Evolutionary conservation across 2,888 invertebrate genomes (phyloP).

Genomic region (Napeogenes sylphis): DNA sequence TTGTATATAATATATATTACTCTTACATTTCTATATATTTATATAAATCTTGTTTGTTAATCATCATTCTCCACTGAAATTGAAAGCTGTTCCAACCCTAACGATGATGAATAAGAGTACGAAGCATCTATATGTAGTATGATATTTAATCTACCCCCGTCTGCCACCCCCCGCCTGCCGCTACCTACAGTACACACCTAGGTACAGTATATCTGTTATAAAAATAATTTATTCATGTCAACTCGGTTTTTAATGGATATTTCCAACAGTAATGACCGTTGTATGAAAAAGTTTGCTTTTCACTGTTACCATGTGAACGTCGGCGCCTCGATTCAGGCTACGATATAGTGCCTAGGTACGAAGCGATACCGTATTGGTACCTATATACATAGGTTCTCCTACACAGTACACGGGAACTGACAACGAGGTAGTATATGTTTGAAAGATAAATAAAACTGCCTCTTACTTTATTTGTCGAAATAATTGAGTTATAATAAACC

Average conservation of each 20-base stretch:
- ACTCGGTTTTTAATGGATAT: conserved; percentile 40
- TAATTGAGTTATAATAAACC: too few relatives aligned
- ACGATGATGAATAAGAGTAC: conserved; percentile 67
- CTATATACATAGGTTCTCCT: conserved; percentile 34
- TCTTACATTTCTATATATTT: neutral
- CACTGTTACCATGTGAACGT: conserved; percentile 61
- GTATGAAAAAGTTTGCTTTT: conserved; percentile 51
- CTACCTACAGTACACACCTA: conserved; percentile 33
- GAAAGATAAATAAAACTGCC: conserved; percentile 49
- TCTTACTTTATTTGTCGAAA: neutral
- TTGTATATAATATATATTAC: too few relatives aligned
- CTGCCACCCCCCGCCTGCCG: conserved; percentile 54
- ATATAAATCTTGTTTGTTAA: neutral
- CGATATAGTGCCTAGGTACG: conserved; percentile 52
- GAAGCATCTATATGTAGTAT: conserved; percentile 60
- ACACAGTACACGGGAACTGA: conserved; percentile 45
- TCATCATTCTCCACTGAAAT: conserved; percentile 45
- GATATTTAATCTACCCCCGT: conserved; percentile 75
- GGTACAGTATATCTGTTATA: conserved; percentile 40
- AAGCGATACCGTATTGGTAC: conserved; percentile 43
- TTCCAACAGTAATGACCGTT: conserved; percentile 21
- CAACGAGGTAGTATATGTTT: conserved; percentile 48
- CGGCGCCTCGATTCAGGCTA: conserved; percentile 34
- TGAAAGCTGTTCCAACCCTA: conserved; percentile 64
- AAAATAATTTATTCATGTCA: conserved; percentile 49